These are phyloP conservation scores for Coptodon rendalli DNA, from an alignment of 2,113 vertebrate genomes.

Conservation along the genomic window DNA sequence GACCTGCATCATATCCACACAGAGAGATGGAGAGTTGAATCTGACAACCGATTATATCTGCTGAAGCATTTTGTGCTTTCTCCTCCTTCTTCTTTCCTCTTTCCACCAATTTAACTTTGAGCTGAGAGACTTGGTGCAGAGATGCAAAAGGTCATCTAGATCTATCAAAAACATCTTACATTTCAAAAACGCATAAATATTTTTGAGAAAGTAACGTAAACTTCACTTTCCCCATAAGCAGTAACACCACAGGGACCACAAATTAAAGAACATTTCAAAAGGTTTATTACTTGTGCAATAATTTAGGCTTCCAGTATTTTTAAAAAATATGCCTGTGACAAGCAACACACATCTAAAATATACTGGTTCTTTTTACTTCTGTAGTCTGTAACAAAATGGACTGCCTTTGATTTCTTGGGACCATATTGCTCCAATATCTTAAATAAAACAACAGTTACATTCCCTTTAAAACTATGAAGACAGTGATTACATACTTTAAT, in stretches of 20 bases:
- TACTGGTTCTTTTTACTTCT: neutral
- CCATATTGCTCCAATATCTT: slow-evolving; percentile 39
- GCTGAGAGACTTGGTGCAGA: neutral
- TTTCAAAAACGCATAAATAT: neutral
- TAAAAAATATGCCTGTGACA: slow-evolving; percentile 53
- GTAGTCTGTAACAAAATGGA: slow-evolving; percentile 29
- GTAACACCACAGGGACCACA: neutral
- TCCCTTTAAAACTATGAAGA: slow-evolving; percentile 24
- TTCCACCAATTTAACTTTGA: neutral
- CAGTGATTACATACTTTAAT: neutral
- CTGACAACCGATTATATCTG: neutral
- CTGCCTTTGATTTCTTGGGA: neutral
- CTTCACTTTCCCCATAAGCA: neutral
- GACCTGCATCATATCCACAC: neutral
- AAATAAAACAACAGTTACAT: slow-evolving; percentile 16
- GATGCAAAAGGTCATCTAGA: neutral
- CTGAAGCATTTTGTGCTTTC: neutral
- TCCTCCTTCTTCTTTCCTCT: neutral
- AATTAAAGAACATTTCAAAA: slow-evolving; percentile 38
- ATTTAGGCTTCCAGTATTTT: slow-evolving; percentile 40
- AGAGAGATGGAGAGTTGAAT: neutral
- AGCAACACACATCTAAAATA: slow-evolving; percentile 45
- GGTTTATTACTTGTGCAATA: slow-evolving; percentile 56
- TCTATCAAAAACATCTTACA: neutral
- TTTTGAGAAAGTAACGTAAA: neutral